phyloP scores from a whole-genome alignment of 1,140 invertebrate species.

The Lordiphosa mommai region DNA sequence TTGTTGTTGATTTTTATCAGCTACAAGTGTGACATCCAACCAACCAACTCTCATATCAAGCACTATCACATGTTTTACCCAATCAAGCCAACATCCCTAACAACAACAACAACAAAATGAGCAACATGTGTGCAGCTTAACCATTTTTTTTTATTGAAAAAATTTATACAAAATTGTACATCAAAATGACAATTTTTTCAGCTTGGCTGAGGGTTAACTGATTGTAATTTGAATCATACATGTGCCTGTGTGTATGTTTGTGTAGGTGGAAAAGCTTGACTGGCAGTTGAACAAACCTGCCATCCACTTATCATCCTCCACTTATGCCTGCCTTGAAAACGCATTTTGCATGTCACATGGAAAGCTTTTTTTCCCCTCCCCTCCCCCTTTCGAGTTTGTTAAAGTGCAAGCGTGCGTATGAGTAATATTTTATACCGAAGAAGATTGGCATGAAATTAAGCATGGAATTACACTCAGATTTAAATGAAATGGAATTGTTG shows the following conservation, averaged over 20 bases:
- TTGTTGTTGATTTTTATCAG: constrained; percentile 47
- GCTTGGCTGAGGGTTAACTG: neutral
- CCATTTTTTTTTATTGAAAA: constrained; percentile 16
- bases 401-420: constrained; percentile 43
- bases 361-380: constrained; percentile 5
- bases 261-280: constrained; percentile 10
- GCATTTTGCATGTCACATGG: constrained; percentile 33
- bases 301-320: neutral
- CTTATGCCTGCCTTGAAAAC: constrained; percentile 10
- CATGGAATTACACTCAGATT: constrained; percentile 12
- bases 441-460: constrained; percentile 16
- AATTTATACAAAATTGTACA: constrained; percentile 2
- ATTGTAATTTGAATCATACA: constrained; percentile 17
- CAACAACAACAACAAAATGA: constrained; percentile 5
- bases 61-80: constrained; percentile 25
- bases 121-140: constrained; percentile 13
- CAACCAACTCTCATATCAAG: constrained; percentile 11
- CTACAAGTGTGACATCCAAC: constrained; percentile 16
- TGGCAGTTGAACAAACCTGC: neutral
- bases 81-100: constrained; percentile 6
- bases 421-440: constrained; percentile 24
- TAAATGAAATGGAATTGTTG: constrained; percentile 13
- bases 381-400: constrained; percentile 3
- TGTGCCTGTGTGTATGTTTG: constrained; percentile 10
- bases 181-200: constrained; percentile 17